Conservation (phyloP, 2,113 vertebrate genomes). For the Etheostoma cragini region DNA sequence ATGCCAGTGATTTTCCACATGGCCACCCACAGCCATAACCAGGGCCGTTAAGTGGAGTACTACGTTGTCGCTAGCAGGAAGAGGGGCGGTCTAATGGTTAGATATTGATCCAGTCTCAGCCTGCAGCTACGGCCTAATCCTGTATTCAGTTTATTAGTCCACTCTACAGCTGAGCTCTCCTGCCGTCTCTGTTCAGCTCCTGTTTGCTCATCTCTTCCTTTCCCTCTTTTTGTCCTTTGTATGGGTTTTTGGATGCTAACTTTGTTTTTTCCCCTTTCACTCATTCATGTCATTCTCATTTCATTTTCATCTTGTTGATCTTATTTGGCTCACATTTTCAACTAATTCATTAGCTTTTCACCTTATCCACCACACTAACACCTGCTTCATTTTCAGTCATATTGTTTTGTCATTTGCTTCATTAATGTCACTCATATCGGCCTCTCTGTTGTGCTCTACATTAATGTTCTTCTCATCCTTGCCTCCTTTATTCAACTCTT, state of each 20-base stretch:
- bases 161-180: slow-evolving; percentile 28
- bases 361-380: neutral
- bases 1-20: neutral
- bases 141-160: slow-evolving; percentile 69
- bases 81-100: slow-evolving; percentile 25
- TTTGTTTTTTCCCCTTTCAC: neutral
- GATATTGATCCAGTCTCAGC: slow-evolving; percentile 65
- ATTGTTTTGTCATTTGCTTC: neutral
- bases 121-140: slow-evolving; percentile 59
- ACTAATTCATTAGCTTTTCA: neutral
- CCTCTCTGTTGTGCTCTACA: no score
- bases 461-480: neutral
- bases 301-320: neutral
- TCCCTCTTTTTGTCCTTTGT: neutral
- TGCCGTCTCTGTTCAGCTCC: neutral
- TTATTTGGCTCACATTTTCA: neutral
- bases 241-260: no score
- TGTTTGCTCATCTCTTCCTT: neutral
- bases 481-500: neutral
- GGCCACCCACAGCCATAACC: neutral
- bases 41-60: slow-evolving; percentile 20
- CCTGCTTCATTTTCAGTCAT: neutral
- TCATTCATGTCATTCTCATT: neutral
- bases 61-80: slow-evolving; percentile 23
- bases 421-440: neutral